Evolutionary conservation across 2,797 vertebrate genomes (phyloP).

Genomic region (Anniella stebbinsi): DNA sequence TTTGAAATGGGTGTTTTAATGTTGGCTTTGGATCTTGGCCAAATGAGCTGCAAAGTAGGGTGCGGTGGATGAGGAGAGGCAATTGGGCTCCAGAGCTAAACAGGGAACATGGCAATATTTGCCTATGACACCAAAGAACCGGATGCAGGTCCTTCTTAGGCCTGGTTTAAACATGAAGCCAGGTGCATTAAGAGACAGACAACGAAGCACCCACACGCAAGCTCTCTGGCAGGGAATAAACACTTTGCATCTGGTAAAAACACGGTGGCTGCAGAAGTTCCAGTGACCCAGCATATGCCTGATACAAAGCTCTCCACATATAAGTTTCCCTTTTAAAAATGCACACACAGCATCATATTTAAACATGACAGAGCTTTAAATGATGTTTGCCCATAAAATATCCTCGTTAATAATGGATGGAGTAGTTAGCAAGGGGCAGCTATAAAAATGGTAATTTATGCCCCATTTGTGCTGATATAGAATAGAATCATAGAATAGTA

Average conservation of each 20-base stretch:
- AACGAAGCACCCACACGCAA: neutral
- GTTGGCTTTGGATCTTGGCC: neutral
- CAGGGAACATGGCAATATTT: neutral
- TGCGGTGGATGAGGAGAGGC: neutral
- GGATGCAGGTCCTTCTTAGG: neutral
- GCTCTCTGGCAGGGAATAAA: neutral
- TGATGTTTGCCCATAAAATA: neutral
- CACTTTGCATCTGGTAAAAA: neutral
- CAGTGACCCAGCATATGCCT: too few species aligned
- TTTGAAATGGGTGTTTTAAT: neutral
- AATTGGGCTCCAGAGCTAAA: neutral
- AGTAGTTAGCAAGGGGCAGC: neutral
- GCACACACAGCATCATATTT: neutral
- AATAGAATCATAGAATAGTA: too few species aligned
- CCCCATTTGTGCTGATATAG: too few species aligned
- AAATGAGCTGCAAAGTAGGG: too few species aligned
- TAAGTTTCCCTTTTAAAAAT: neutral
- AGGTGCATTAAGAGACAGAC: neutral
- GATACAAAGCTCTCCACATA: neutral
- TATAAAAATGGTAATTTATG: neutral
- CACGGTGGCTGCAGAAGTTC: too few species aligned
- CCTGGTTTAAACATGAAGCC: neutral
- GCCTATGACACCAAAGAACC: neutral
- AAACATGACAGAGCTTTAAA: neutral
- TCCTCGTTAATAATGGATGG: neutral